Evolutionary conservation across 2,797 vertebrate genomes (phyloP), one percentile per base, ranked within the genome.

Genomic region (Ciconia nigra): DNA sequence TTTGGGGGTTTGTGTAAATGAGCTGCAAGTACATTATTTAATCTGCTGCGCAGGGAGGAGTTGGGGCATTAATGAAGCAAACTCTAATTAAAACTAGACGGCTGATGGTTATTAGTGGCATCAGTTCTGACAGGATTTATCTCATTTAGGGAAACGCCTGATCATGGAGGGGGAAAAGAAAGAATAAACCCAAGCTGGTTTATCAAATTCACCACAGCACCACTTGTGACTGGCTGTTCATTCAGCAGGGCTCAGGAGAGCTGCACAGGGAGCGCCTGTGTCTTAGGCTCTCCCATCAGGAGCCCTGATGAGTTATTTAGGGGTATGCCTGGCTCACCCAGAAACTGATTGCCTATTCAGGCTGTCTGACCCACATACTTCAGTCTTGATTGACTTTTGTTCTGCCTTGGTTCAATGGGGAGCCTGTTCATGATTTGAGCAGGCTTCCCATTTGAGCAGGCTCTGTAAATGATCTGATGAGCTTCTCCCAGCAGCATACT

Each of bases 51-150:
- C 67, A 79, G 96, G 97, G 94, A 97, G 73, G 94, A 97, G 97
- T 85, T 87, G 83, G 83, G 91, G 83, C 95, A 95, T 97, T 97
- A 97, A 97, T 97, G 97, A 97, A 97, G 96, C 95, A 97, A 97
- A 95, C 93, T 96, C 97, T 97, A 97, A 98, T 98, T 98, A 98
- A 98, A 97, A 97, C 97, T 97, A 97, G 97, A 94, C 8, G 62
- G 91, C 81, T 97, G 97, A 96, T 82, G 80, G 96, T 97, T 97
- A 97, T 98, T 97, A 98, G 94, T 91, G 83, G 91, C 96, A 97
- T 97, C 96, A 83, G 80, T 95, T 95, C 94, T 97, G 97, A 97
- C 97, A 97, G 89, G 89, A 94, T 95, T 96, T 85, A 96, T 97
- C 91, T 95, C 95, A 94, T 95, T 97, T 96, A 95, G 73, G 78